These are phyloP conservation scores for Chiloscyllium plagiosum DNA, from an alignment of 2,113 vertebrate species.

Conservation along the genomic window DNA sequence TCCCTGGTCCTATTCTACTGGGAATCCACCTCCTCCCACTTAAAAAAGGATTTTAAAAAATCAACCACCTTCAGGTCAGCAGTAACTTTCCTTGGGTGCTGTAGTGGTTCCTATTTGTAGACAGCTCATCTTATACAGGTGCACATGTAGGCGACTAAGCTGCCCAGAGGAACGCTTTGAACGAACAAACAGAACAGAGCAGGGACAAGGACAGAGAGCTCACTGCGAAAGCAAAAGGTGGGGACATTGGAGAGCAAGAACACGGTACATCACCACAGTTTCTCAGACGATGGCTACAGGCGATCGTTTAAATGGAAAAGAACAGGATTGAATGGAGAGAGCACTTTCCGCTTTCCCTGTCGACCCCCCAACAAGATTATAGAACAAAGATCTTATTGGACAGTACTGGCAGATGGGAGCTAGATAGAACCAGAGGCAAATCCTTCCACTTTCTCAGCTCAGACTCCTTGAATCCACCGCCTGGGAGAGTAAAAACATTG, in stretches of 20 bases:
- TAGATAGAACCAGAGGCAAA: neutral
- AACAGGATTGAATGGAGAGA: neutral
- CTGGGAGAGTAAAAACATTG: neutral
- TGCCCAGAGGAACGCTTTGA: neutral
- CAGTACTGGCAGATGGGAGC: neutral
- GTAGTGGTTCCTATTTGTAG: neutral
- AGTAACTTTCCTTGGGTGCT: neutral
- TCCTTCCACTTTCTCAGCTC: neutral
- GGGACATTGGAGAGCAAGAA: neutral
- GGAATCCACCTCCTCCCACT: neutral
- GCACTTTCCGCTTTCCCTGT: too few relatives aligned
- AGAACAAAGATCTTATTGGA: too few relatives aligned
- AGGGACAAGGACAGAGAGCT: neutral
- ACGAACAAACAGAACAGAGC: neutral
- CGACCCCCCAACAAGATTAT: too few relatives aligned
- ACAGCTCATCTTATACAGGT: neutral
- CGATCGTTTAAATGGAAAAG: neutral
- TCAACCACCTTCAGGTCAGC: neutral
- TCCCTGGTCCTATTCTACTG: neutral
- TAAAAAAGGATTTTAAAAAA: neutral
- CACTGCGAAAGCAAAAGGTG: neutral
- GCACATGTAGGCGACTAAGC: neutral
- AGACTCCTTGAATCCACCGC: neutral
- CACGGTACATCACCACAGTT: conserved; percentile 13
- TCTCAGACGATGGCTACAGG: conserved; percentile 24